Percentiles rank a stretch among this genome's conserved stretches.
phyloP scores from a whole-genome alignment of 35 echinoderm and acorn worm genomes.

The Stichopus chloronotus region DNA sequence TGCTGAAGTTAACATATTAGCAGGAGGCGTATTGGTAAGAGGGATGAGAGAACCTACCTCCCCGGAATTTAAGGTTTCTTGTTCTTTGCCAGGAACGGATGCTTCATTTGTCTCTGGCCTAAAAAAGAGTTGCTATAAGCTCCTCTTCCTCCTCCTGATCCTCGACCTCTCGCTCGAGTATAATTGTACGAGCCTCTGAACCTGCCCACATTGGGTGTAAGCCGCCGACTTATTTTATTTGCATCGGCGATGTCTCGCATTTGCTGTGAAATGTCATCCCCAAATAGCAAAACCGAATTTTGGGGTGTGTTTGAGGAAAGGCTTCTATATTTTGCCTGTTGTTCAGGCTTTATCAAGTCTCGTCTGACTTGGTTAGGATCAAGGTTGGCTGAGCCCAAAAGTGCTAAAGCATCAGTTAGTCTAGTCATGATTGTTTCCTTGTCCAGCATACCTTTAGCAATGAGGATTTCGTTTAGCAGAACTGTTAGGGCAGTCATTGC shows the following conservation, averaged over 20 bases:
- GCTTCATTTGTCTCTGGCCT: neutral
- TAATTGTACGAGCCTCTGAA: neutral
- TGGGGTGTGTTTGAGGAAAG: no score
- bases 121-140: neutral
- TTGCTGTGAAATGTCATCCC: no score
- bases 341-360: no score
- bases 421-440: constrained; percentile 39
- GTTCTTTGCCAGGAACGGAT: neutral
- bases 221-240: neutral
- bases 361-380: no score
- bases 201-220: neutral
- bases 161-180: constrained; percentile 27
- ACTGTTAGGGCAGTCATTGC: constrained; percentile 34
- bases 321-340: no score
- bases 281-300: no score
- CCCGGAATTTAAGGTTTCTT: constrained; percentile 10
- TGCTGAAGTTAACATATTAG: neutral
- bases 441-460: neutral
- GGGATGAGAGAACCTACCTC: neutral
- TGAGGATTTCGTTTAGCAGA: constrained; percentile 27
- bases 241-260: no score
- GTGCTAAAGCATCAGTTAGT: constrained; percentile 14
- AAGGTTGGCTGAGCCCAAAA: constrained; percentile 10
- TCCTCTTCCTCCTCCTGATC: constrained; percentile 22
- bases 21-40: neutral